These are phyloP conservation scores for Brachionus koreanus DNA, from an alignment of 1,140 invertebrate genomes.

Conservation along the genomic window DNA sequence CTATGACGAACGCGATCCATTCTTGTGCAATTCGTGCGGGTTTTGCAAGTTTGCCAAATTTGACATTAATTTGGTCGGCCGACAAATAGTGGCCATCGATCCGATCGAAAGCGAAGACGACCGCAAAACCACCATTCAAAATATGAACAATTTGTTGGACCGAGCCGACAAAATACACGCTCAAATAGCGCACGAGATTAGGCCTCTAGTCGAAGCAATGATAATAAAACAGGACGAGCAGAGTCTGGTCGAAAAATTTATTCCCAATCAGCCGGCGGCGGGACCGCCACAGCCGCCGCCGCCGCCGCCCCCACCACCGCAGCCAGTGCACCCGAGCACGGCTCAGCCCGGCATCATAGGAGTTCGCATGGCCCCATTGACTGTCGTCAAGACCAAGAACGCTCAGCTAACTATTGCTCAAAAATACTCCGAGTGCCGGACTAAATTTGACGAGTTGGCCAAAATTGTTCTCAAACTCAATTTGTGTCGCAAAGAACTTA, in stretches of 20 bases:
- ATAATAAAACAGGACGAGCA: constrained; percentile 58
- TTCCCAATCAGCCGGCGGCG: not conserved
- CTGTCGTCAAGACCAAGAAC: constrained; percentile 51
- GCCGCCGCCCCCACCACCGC: not conserved
- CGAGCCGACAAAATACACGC: constrained; percentile 90
- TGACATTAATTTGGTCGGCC: constrained; percentile 81
- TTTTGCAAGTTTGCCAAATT: constrained; percentile 99
- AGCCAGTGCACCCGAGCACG: not conserved
- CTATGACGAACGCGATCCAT: constrained; percentile 98
- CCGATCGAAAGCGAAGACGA: constrained; percentile 95
- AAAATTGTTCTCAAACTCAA: constrained; percentile 70
- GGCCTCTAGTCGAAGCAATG: constrained; percentile 79
- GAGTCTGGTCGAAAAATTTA: not conserved
- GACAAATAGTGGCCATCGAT: constrained; percentile 88
- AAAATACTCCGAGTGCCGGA: constrained; percentile 91
- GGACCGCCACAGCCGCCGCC: not conserved
- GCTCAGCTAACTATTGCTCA: constrained; percentile 71
- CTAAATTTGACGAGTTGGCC: constrained; percentile 88
- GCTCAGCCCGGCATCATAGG: constrained; percentile 54
- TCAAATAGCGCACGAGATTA: constrained; percentile 73
- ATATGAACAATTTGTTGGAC: constrained; percentile 82
- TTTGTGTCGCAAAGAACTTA: constrained; percentile 69
- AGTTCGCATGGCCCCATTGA: not conserved
- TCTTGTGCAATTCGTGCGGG: constrained; percentile 94
- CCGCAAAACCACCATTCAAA: constrained; percentile 73